Evolutionary conservation across 2,888 invertebrate genomes (phyloP).

Genomic region (Acanthoscelides obtectus): DNA sequence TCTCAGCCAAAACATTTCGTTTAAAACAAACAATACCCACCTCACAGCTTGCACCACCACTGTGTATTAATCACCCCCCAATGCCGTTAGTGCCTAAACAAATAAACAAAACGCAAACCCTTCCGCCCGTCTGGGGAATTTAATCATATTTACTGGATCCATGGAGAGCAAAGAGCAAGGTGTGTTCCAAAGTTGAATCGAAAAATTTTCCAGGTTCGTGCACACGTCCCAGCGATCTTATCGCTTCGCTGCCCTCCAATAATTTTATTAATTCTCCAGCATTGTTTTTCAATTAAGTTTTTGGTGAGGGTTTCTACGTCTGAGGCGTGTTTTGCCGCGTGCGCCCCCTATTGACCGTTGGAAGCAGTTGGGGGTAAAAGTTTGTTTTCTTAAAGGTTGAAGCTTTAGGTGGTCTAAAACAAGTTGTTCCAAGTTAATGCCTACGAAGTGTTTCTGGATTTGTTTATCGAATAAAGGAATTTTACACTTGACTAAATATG

Average conservation of each 20-base stretch:
- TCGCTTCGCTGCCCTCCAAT: constrained; percentile 26
- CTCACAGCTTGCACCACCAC: background rate
- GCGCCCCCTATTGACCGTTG: background rate
- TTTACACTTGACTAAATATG: background rate
- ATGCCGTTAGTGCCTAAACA: constrained; percentile 19
- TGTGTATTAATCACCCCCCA: background rate
- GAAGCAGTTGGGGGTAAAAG: background rate
- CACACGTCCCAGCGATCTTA: constrained; percentile 35
- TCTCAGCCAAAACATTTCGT: no score
- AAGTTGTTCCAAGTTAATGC: background rate
- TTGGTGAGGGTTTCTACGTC: background rate
- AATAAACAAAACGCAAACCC: constrained; percentile 19
- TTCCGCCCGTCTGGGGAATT: constrained; percentile 26
- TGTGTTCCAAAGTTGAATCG: constrained; percentile 15
- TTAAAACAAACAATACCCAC: background rate
- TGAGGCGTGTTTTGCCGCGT: background rate
- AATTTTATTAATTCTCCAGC: constrained; percentile 25
- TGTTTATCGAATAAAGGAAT: background rate
- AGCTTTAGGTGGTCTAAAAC: background rate
- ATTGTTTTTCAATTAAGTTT: constrained; percentile 22
- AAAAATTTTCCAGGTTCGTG: constrained; percentile 34
- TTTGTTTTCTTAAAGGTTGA: background rate
- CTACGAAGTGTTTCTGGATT: background rate
- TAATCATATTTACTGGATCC: constrained; percentile 27
- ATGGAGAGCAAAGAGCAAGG: constrained; percentile 21